A percentile compares a stretch with the other conserved stretches of the same genome.
phyloP scores from a whole-genome alignment of 1,140 invertebrate genomes.

The Achroia grisella region DNA sequence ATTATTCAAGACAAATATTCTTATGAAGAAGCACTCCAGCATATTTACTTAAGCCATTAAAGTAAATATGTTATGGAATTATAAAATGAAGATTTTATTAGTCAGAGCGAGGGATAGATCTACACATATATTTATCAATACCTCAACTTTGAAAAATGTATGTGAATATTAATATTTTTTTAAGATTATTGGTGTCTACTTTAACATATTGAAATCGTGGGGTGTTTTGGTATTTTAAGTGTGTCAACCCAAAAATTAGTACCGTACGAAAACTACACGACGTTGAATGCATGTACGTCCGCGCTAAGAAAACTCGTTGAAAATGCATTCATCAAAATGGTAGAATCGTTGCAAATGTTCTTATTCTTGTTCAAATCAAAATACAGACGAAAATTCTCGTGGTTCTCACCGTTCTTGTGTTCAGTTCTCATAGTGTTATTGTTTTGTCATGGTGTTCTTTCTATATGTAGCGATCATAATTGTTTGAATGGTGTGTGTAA shows the following conservation, averaged over 20 bases:
- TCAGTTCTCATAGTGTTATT: constrained; percentile 72
- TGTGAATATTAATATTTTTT: too few relatives aligned
- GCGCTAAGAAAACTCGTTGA: constrained; percentile 67
- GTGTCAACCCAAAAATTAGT: constrained; percentile 53
- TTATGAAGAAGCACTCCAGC: too few relatives aligned
- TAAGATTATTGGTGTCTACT: too few relatives aligned
- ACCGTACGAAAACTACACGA: constrained; percentile 67
- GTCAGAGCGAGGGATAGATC: too few relatives aligned
- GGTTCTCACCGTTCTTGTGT: constrained; percentile 70
- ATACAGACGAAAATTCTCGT: constrained; percentile 82
- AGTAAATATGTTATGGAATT: too few relatives aligned
- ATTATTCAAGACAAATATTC: too few relatives aligned
- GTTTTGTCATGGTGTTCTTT: constrained; percentile 68
- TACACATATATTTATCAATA: too few relatives aligned
- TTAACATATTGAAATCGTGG: too few relatives aligned
- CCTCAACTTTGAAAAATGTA: too few relatives aligned
- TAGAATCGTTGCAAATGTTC: constrained; percentile 87
- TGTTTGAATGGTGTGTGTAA: constrained; percentile 77
- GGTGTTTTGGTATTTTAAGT: constrained; percentile 4
- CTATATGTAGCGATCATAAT: constrained; percentile 71
- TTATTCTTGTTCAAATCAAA: constrained; percentile 89
- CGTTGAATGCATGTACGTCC: constrained; percentile 56
- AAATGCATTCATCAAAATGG: constrained; percentile 79
- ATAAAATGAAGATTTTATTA: too few relatives aligned
- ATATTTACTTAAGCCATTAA: too few relatives aligned